Evolutionary conservation across 2,113 vertebrate species (phyloP).

Genomic region (Hoplias malabaricus): DNA sequence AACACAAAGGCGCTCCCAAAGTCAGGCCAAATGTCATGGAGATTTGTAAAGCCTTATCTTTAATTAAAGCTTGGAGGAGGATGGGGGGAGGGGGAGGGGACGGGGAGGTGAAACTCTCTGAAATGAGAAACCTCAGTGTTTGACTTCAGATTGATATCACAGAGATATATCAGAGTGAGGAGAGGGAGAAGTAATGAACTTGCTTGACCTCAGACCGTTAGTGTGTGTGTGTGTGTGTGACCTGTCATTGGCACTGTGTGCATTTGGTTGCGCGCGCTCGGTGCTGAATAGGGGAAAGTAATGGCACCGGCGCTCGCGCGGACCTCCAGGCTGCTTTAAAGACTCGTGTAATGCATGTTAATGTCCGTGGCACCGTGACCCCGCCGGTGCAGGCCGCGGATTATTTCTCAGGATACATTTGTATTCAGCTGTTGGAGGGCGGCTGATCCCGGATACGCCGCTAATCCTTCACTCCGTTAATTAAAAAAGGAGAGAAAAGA

Average conservation of each 20-base stretch:
- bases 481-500: conserved; percentile 74
- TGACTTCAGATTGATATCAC: neutral
- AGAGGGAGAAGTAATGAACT: neutral
- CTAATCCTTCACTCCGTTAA: conserved; percentile 89
- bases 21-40: neutral
- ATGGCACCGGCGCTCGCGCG: conserved; percentile 46
- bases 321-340: conserved; percentile 60
- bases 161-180: neutral
- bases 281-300: conserved; percentile 45
- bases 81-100: neutral
- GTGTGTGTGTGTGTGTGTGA: neutral
- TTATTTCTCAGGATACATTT: conserved; percentile 81
- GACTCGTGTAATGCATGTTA: conserved; percentile 75
- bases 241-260: neutral
- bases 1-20: neutral
- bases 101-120: no score
- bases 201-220: neutral
- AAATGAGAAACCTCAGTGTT: neutral
- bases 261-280: conserved; percentile 1
- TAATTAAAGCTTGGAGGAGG: neutral
- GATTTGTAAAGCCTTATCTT: neutral
- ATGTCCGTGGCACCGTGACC: conserved; percentile 68
- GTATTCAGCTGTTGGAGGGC: conserved; percentile 79
- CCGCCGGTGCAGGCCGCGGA: conserved; percentile 52
- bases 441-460: conserved; percentile 83